A percentile compares a stretch with the other conserved stretches of the same genome.
Evolutionary conservation across 2,113 vertebrate genomes (phyloP).

Genomic region (Boulengeromyrus knoepffleri): DNA sequence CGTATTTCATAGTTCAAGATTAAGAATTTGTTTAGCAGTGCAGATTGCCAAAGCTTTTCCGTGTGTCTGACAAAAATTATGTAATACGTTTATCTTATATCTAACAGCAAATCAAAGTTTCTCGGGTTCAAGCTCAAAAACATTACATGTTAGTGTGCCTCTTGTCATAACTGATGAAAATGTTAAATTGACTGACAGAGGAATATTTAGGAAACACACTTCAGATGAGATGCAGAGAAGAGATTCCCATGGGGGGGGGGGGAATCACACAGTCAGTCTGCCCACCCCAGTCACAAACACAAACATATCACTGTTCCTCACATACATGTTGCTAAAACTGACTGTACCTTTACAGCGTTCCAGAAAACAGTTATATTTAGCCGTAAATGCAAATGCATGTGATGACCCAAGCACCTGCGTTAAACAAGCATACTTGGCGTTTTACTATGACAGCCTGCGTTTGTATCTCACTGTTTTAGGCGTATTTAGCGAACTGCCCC

Average conservation of each 20-base stretch:
- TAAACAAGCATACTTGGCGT: constrained; percentile 15
- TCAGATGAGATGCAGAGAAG: constrained; percentile 25
- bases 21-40: constrained; percentile 11
- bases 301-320: constrained; percentile 1
- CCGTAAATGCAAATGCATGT: constrained; percentile 32
- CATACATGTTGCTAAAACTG: constrained; percentile 29
- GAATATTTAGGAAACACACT: background rate
- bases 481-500: background rate
- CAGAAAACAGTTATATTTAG: constrained; percentile 32
- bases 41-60: constrained; percentile 35
- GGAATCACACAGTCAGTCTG: constrained; percentile 14
- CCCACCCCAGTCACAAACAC: background rate
- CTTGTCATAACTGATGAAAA: background rate
- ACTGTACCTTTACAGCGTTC: constrained; percentile 28
- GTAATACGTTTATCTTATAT: constrained; percentile 61
- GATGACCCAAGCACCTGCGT: constrained; percentile 21
- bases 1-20: background rate
- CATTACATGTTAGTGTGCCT: constrained; percentile 14
- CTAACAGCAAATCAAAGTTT: constrained; percentile 60
- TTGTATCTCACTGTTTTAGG: background rate
- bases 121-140: constrained; percentile 49
- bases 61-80: constrained; percentile 60
- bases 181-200: background rate
- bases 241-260: constrained; percentile 9
- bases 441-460: constrained; percentile 4